Evolutionary conservation across 2,113 vertebrate species (phyloP).

Genomic region (Benitochromis conjunctus): DNA sequence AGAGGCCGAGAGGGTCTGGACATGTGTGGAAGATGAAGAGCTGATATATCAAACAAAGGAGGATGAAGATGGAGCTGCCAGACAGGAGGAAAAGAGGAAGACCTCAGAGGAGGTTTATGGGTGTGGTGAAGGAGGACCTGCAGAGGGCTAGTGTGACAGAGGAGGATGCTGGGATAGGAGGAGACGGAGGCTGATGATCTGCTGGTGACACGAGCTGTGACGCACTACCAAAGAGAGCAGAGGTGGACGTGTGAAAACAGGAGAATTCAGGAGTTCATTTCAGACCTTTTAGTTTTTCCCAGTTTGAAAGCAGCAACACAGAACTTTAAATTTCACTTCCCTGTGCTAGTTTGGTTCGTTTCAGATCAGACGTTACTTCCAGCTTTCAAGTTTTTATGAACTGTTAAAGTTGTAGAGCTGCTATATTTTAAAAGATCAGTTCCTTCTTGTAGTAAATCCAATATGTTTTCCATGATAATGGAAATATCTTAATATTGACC

Average conservation of each 20-base stretch:
- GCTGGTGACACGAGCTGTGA: background rate
- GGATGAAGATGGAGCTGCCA: background rate
- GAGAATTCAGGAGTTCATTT: background rate
- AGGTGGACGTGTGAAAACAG: background rate
- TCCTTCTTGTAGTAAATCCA: background rate
- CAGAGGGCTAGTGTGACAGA: background rate
- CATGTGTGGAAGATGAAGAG: background rate
- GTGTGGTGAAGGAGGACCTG: rapidly evolving
- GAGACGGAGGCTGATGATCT: rapidly evolving
- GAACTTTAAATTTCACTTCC: background rate
- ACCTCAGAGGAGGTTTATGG: background rate
- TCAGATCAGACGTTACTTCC: background rate
- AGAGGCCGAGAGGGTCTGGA: too few relatives aligned
- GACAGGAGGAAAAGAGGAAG: rapidly evolving
- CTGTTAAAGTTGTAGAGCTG: background rate
- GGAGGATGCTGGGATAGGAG: background rate
- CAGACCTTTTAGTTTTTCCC: background rate
- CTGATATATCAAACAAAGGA: background rate
- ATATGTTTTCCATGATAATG: background rate
- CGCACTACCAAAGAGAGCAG: background rate
- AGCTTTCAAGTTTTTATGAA: background rate
- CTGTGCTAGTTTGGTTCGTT: background rate
- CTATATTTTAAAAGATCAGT: rapidly evolving
- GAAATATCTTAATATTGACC: background rate
- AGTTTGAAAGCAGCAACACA: background rate